Evolutionary conservation across 1,140 invertebrate species (phyloP).

Genomic region (Ridgeia piscesae): DNA sequence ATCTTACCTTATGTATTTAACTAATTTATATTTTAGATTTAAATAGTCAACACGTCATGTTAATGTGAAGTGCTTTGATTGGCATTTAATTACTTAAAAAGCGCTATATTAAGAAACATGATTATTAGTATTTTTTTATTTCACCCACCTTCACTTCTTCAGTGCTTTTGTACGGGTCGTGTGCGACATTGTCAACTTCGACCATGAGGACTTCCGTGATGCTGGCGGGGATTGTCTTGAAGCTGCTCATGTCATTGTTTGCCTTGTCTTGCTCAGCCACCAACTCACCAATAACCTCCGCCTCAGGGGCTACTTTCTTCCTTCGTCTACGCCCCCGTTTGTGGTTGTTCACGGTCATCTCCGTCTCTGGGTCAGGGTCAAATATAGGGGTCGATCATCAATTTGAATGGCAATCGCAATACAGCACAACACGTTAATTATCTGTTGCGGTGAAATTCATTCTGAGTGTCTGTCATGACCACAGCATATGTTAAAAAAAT

Average conservation of each 20-base stretch:
- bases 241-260: background rate
- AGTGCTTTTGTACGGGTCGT: conserved; percentile 86
- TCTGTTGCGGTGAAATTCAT: too few species aligned
- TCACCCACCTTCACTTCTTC: conserved; percentile 87
- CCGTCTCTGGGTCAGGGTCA: background rate
- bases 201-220: conserved; percentile 77
- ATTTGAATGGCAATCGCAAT: too few species aligned
- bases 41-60: too few species aligned
- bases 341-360: background rate
- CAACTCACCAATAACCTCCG: background rate
- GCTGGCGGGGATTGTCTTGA: background rate
- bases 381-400: too few species aligned
- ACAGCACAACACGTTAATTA: too few species aligned
- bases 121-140: too few species aligned
- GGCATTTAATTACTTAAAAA: too few species aligned
- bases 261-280: background rate
- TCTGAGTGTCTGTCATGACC: too few species aligned
- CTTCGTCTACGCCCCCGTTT: background rate
- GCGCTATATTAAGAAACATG: background rate
- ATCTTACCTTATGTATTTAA: too few species aligned
- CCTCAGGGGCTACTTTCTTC: background rate
- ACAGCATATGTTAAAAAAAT: too few species aligned
- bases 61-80: too few species aligned
- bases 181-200: conserved; percentile 90
- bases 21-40: too few species aligned